Base-by-base conservation (phyloP, 2,113 vertebrate genomes). In the Pan troglodytes region DNA sequence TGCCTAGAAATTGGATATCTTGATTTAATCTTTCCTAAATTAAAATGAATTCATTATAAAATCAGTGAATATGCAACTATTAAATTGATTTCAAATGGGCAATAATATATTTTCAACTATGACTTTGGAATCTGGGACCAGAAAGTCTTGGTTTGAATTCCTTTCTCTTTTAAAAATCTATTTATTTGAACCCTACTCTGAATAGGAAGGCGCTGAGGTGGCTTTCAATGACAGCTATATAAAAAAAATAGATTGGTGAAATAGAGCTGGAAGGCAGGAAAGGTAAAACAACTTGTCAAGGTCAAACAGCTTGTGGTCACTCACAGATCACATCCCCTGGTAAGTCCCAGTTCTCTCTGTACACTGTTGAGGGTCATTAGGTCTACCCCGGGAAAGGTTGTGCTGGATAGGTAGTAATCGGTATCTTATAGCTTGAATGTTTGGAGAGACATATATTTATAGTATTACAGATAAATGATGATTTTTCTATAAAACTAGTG, bases 131-230 rank as follows among this genome's bases (percentile, higher is more conserved):
- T 93, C 76, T 95, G 16, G 57, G 88, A 70, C 85, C 67, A 70
- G n/a, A 80, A 83, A 48, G 20, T 48, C 43, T 68, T 8, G 52
- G 1, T 48, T 84, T 80, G 38, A 25, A 4, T 48, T 4, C 5
- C 35, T 70, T 93, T 83, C 48, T 73, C 82, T 83, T 93, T 96
- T 90, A 9, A 82, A 87, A 93, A 83, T 30, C 6, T 90, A 43
- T 35, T 95, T 85, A 73, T 57, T 57, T 90, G 55, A 72, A 88
- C 11, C 16, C 6, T 68, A 35, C 45, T 48, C 18, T 93, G 81
- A 4, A 72, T 78, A 86, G 32, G n/a, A 84, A 88, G 30, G 16
- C 43, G 27, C 52, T 88, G 38, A 67, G 35, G 48, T 84, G 38
- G 43, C 83, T 80, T 91, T 30, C 8, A 23, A 55, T 78, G 52